Conservation (phyloP, 2,797 vertebrate species). For the Siniperca scherzeri region DNA sequence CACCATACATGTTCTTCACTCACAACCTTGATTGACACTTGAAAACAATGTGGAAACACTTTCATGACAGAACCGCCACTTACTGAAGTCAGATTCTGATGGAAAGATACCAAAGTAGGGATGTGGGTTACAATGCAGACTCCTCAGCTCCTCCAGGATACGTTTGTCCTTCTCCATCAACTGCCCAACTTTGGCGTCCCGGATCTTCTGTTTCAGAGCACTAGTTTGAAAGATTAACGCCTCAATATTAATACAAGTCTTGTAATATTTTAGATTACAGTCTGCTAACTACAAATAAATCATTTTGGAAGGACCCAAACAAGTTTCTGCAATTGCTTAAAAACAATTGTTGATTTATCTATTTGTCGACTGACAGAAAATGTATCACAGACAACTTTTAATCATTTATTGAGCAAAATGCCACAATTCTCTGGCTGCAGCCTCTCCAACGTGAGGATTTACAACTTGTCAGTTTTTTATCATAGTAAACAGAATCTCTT, state of each 20-base stretch:
- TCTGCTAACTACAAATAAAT: neutral
- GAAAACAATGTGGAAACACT: too few species aligned
- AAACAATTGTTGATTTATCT: neutral
- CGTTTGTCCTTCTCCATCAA: constrained; percentile 69
- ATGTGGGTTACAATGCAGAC: constrained; percentile 72
- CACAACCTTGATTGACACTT: neutral
- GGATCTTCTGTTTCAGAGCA: constrained; percentile 66
- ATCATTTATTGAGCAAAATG: too few species aligned
- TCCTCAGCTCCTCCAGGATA: constrained; percentile 72
- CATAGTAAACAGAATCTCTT: too few species aligned
- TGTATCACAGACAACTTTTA: too few species aligned
- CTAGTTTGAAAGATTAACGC: constrained; percentile 27
- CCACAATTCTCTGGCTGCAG: too few species aligned
- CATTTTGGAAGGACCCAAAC: too few species aligned
- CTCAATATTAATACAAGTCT: neutral
- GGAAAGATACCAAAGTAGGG: constrained; percentile 69
- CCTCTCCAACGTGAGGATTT: too few species aligned
- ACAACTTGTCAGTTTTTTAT: too few species aligned
- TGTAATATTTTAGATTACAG: neutral
- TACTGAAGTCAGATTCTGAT: constrained; percentile 68
- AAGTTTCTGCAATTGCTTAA: neutral
- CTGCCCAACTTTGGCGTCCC: constrained; percentile 38
- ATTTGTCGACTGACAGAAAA: too few species aligned
- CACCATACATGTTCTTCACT: neutral
- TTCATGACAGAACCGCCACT: constrained; percentile 7